Conservation (phyloP, 1,140 invertebrate genomes). For the Drosophila mojavensis region DNA sequence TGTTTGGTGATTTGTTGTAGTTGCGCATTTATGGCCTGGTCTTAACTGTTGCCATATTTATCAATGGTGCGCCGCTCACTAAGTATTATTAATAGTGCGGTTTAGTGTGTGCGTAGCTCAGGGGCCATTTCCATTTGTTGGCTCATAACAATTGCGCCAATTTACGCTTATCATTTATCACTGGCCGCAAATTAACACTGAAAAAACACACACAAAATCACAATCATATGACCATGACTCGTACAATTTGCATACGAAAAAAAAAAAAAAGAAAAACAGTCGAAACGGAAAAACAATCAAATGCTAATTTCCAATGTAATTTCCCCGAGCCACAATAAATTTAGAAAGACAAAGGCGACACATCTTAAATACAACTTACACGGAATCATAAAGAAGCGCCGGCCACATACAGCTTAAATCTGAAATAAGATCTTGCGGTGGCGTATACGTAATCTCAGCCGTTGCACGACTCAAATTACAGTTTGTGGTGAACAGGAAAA, state of each 20-base stretch:
- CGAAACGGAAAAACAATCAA: slow-evolving; percentile 59
- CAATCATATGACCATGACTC: slow-evolving; percentile 57
- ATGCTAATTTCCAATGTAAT: slow-evolving; percentile 70
- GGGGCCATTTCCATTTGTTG: slow-evolving; percentile 38
- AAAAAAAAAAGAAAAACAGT: not conserved
- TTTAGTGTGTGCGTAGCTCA: slow-evolving; percentile 14
- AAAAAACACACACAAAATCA: slow-evolving; percentile 35
- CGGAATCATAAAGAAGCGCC: slow-evolving; percentile 41
- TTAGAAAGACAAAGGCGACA: slow-evolving; percentile 52
- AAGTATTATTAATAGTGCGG: slow-evolving; percentile 78
- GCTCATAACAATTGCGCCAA: slow-evolving; percentile 57
- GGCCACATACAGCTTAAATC: slow-evolving; percentile 65
- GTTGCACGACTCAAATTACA: slow-evolving; percentile 49
- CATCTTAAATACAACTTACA: slow-evolving; percentile 38
- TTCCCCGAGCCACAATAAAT: slow-evolving; percentile 50
- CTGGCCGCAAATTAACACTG: slow-evolving; percentile 27
- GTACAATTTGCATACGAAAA: slow-evolving; percentile 39
- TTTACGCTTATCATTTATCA: slow-evolving; percentile 67
- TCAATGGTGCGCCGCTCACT: slow-evolving; percentile 50
- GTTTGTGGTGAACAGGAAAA: slow-evolving; percentile 29
- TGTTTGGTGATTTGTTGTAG: slow-evolving; percentile 58
- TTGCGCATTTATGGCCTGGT: slow-evolving; percentile 64
- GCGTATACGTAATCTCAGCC: slow-evolving; percentile 70
- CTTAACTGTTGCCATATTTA: slow-evolving; percentile 60
- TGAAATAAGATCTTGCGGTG: slow-evolving; percentile 69